Base-by-base conservation (phyloP, 2,888 invertebrate species). In the Aproaerema taeniolella region DNA sequence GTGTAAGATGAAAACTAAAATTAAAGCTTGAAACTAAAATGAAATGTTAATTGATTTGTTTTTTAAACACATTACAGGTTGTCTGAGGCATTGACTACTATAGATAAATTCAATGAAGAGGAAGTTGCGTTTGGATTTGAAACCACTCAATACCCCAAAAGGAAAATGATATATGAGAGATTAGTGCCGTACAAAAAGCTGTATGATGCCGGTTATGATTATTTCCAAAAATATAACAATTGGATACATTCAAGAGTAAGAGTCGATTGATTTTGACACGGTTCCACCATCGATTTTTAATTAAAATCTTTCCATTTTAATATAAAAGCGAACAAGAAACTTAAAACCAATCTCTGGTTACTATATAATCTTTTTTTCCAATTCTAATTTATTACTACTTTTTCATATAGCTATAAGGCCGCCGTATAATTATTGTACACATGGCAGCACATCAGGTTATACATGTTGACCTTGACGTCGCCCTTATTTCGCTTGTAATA, bases 31-130 rank as follows among this genome's bases (percentile, higher is more conserved):
- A n/a, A n/a, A n/a, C n/a, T n/a, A n/a, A n/a, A n/a, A 20, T 20
- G 7, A 6, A 6, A 20, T 20, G 20, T 6, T 20, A 4, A 7
- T 6, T 26, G 14, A 35, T 31, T 73, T 48, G 68, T 34, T 31
- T 28, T 2, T 30, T 14, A 30, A 14, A 11, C 3, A 3, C 15
- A 10, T 5, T 2, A n/a, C 64, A 89, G 92, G 64, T 83, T 96
- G 45, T 78, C 91, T 33, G 71, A 82, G 2, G 97, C 96, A 2
- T 90, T 95, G 74, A 89, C 90, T 31, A 91, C 89, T 43, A 95
- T 97, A 46, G 95, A 96, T 58, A 89, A 91, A 42, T 96, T 98
- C 58, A 98, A 98, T 68, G 93, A 92, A 64, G 98, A 98, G 69
- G 98, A 98, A 68, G 85, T 89, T 16, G 90, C 96, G 11, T 98